These are phyloP conservation scores for Pogonophryne albipinna DNA, from an alignment of 2,797 vertebrate genomes.

Conservation along the genomic window DNA sequence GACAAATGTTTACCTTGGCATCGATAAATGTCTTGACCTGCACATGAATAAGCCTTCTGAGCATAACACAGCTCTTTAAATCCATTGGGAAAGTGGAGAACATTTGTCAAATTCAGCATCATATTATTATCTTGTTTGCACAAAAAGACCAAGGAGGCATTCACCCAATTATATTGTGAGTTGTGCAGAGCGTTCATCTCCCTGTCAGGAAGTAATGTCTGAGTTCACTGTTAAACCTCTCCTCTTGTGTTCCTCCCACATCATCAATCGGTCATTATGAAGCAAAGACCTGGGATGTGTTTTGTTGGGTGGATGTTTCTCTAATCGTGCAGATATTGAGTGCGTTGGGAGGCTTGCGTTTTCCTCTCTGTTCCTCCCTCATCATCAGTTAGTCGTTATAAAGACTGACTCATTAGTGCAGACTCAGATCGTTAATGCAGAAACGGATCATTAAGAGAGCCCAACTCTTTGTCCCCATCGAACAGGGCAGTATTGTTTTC, in stretches of 20 bases:
- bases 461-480: conserved; percentile 71
- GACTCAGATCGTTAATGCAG: conserved; percentile 69
- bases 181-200: conserved; percentile 12
- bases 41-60: no score
- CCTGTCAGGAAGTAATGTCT: conserved; percentile 31
- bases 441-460: conserved; percentile 68
- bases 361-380: conserved; percentile 69
- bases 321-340: conserved; percentile 64
- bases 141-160: background rate
- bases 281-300: conserved; percentile 21
- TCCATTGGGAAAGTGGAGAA: background rate
- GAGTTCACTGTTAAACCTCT: conserved; percentile 39
- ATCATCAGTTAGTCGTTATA: conserved; percentile 77
- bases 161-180: background rate
- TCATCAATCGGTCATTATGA: conserved; percentile 57
- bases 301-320: conserved; percentile 43
- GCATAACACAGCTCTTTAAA: background rate
- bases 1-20: no score
- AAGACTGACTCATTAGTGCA: conserved; percentile 69
- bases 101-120: no score
- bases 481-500: conserved; percentile 68
- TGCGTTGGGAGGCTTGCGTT: conserved; percentile 53
- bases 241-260: conserved; percentile 60
- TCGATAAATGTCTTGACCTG: no score
- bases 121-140: no score